Conservation (phyloP, 2,888 invertebrate genomes). For the Mythimna loreyi region DNA sequence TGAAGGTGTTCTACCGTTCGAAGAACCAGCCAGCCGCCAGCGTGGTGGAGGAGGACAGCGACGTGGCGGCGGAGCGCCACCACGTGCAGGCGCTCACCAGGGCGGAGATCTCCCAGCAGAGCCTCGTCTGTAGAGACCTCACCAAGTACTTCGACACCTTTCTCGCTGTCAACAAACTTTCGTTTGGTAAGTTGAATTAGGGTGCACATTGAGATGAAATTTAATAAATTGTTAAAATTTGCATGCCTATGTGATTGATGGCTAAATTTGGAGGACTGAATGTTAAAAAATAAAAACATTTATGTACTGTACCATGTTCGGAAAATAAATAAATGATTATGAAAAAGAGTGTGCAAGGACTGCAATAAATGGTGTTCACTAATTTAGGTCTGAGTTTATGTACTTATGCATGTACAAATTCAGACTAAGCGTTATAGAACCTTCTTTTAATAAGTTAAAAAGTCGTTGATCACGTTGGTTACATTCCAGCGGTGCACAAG, state of each 20-base stretch:
- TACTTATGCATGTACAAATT: too few species aligned
- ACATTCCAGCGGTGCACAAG: slow-evolving; percentile 91
- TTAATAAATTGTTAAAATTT: too few species aligned
- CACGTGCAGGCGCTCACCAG: slow-evolving; percentile 83
- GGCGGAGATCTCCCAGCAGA: slow-evolving; percentile 81
- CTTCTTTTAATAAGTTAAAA: background rate
- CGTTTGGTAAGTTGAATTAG: slow-evolving; percentile 80
- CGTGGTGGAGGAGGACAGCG: slow-evolving; percentile 87
- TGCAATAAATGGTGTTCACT: too few species aligned
- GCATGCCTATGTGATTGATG: too few species aligned
- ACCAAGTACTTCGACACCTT: slow-evolving; percentile 94
- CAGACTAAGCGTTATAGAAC: too few species aligned
- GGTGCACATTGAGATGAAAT: too few species aligned
- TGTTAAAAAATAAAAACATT: too few species aligned
- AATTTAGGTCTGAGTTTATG: too few species aligned
- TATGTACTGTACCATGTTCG: too few species aligned
- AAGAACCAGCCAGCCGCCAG: slow-evolving; percentile 64
- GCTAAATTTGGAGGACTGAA: too few species aligned
- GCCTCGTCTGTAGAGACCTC: slow-evolving; percentile 92
- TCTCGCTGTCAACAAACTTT: slow-evolving; percentile 94
- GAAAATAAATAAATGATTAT: too few species aligned
- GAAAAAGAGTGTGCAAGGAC: too few species aligned
- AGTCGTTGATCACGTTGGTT: background rate
- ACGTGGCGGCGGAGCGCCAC: slow-evolving; percentile 90
- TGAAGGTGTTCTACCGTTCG: slow-evolving; percentile 76